Evolutionary conservation across 2,113 vertebrate species (phyloP).

Genomic region (Leptobrachium leishanense): DNA sequence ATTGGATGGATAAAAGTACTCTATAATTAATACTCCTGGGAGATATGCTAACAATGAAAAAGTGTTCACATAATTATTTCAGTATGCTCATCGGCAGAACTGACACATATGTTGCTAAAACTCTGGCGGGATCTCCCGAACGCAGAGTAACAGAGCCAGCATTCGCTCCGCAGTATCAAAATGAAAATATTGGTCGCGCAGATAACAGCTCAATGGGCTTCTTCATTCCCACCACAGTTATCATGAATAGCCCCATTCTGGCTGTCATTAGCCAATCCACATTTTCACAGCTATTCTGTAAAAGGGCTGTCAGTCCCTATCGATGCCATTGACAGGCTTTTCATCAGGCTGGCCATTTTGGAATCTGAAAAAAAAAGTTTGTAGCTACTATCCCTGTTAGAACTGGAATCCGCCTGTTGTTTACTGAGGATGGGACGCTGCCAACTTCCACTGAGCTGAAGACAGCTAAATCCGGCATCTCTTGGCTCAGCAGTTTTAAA

Average conservation of each 20-base stretch:
- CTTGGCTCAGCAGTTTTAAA: conserved; percentile 50
- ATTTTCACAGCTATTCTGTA: conserved; percentile 51
- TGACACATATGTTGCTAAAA: too few relatives aligned
- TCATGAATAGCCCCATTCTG: conserved; percentile 58
- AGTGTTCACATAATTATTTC: too few relatives aligned
- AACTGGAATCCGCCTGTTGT: conserved; percentile 67
- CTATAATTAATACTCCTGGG: too few relatives aligned
- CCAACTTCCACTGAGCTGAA: conserved; percentile 68
- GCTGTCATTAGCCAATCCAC: conserved; percentile 57
- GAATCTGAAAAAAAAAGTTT: conserved; percentile 57
- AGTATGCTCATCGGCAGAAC: too few relatives aligned
- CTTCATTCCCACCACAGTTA: conserved; percentile 43
- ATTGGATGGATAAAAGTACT: too few relatives aligned
- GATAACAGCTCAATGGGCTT: conserved; percentile 25
- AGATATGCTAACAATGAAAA: too few relatives aligned
- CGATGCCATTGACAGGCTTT: conserved; percentile 59
- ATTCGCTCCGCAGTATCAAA: background rate
- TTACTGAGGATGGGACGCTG: conserved; percentile 63
- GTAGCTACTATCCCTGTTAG: conserved; percentile 49
- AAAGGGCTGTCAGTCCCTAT: conserved; percentile 62
- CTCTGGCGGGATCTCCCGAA: too few relatives aligned
- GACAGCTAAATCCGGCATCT: conserved; percentile 58
- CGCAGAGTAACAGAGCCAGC: too few relatives aligned
- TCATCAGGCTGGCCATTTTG: conserved; percentile 56
- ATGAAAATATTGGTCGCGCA: background rate